Evolutionary conservation across 35 echinoderm and acorn worm genomes (phyloP), one percentile per base, ranked within the genome.

Genomic region (Apostichopus japonicus): DNA sequence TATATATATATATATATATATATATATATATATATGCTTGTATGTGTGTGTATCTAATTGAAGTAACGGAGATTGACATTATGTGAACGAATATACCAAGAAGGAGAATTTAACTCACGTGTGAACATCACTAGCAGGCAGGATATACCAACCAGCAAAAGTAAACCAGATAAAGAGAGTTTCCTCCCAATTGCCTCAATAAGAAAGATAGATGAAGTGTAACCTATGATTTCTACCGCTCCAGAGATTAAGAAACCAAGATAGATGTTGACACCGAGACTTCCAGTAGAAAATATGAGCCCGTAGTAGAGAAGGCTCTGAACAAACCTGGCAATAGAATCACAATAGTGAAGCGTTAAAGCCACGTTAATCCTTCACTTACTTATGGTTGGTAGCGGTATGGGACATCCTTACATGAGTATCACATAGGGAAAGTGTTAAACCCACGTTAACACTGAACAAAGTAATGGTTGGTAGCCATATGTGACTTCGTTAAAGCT

Each of bases 221-320:
- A 90, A 11, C 54, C 87, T 19, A 76, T 2, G 10, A 24, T 65
- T n/a, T 90, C 87, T 23, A 90, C 87, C 51, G 63, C 87, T 16
- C 87, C 87, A 27, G 87, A 70, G 14, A 90, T 90, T 2, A 54
- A 27, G 17, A 77, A 52, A 17, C 71, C 53, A 6, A 90, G n/a
- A 10, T 90, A 90, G 53, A 72, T 77, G 63, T 90, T 90, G 23
- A 70, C 87, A 52, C 87, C 87, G 17, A 90, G 87, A 55, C 63
- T 65, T 53, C 63, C 62, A 4, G 87, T 72, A n/a, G 62, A 72
- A 51, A 90, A 63, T 7, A 56, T 72, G 24, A 90, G 56, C 10
- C 87, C 87, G 7, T 72, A 90, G 22, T 90, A 90, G 11, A 90
- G 54, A 13, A 90, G 27, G 53, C 87, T 90, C 63, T 72, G 63